Evolutionary conservation across 2,113 vertebrate species (phyloP), one percentile per base, ranked within the genome.

Genomic region (Speoplatyrhinus poulsoni): DNA sequence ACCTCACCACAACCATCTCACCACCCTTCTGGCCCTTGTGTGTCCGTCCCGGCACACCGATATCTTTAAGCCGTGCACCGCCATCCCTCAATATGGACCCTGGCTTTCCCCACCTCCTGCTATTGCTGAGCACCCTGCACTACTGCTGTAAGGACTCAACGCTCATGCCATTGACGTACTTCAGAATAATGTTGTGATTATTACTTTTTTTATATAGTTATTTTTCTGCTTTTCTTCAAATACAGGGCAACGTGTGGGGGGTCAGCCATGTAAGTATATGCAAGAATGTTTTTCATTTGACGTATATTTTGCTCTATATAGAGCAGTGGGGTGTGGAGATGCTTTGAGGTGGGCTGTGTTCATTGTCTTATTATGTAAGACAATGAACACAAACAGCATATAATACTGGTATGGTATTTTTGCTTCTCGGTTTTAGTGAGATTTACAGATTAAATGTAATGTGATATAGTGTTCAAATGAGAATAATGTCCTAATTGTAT

Each of bases 221-320:
- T 6, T 52, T 19, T 12, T 60, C 6, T 60, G 6, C 16, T 59
- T 71, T 47, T 17, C 16, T 46, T n/a, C 56, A 61, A 50, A 62
- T 55, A 48, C 76, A 90, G 88, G 68, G 62, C 76, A 61, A 16
- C 61, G 54, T 68, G 70, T 32, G 11, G 32, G 58, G 60, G 80
- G 55, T 52, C 73, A 87, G 58, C n/a, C 70, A 26, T 82, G 91
- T 92, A 75, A 90, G 91, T 90, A 72, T 90, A 72, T 58, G 52
- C 33, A 56, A 41, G 36, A 46, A 9, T 54, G 55, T 33, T 46
- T 46, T 53, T 2, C 17, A 9, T 33, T 8, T 52, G 13, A 53
- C 46, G 26, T 62, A 62, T 58, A 15, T 26, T 26, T 26, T 26
- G 26, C 26, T 26, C 26, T 26, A 26, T 26, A 26, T 26, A 26